Percentiles rank a stretch among this genome's conserved stretches.
Conservation (phyloP, 2,113 vertebrate species). For the Oreocharis arfaki region DNA sequence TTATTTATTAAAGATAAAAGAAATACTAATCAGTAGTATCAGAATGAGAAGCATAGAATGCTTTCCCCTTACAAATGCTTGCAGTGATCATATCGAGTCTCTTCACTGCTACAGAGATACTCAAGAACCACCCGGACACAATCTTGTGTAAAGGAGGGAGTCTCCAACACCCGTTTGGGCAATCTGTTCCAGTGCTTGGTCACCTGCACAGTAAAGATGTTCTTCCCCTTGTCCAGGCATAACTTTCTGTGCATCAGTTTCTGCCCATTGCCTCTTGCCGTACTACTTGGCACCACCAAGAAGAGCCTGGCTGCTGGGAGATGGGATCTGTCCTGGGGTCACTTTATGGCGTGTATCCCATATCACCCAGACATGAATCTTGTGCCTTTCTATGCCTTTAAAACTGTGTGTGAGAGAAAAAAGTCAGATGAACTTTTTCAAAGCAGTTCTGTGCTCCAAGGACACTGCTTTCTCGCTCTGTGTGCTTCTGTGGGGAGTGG, state of each 20-base stretch:
- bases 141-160: not conserved
- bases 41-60: not conserved
- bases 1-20: not conserved
- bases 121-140: not conserved
- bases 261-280: not conserved
- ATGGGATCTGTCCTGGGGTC: too few species aligned
- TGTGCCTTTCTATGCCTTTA: too few species aligned
- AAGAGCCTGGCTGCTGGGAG: not conserved
- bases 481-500: too few species aligned
- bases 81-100: accelerated
- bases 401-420: too few species aligned
- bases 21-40: not conserved
- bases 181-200: accelerated
- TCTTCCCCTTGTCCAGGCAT: not conserved
- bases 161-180: not conserved
- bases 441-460: too few species aligned
- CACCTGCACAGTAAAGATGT: not conserved
- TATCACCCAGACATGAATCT: too few species aligned
- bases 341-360: too few species aligned
- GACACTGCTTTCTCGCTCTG: too few species aligned
- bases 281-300: not conserved
- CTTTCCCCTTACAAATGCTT: not conserved
- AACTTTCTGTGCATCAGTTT: not conserved
- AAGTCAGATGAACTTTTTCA: too few species aligned
- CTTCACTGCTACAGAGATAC: not conserved